Evolutionary conservation across 2,797 vertebrate genomes (phyloP), one percentile per base, ranked within the genome.

Genomic region (Echiichthys vipera): DNA sequence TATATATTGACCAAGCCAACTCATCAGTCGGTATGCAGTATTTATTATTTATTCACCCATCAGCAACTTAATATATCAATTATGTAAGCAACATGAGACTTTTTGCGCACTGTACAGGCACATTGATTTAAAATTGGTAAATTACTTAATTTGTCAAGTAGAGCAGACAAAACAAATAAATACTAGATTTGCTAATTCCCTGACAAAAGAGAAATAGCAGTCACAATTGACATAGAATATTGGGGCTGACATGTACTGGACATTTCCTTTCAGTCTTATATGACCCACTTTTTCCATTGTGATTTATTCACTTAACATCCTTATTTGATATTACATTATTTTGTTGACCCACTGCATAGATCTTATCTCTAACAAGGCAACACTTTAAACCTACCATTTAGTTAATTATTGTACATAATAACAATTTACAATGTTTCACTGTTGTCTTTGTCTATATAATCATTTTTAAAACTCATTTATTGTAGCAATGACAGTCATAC

Each of bases 381-480:
- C n/a, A 58, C 54, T 65, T 70, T 10, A 55, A 25, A 39, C 11
- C n/a, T 17, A 39, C 62, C 74, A 53, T 71, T 34, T 57, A 49
- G 77, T 73, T 67, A 73, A 80, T 81, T 37, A 74, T 66, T 81
- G 36, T 46, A 32, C 46, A 42, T 36, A 58, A 77, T 75, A 64
- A 67, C 63, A 78, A 24, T 72, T 30, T 15, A 61, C 45, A 59
- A 7, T 9, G 29, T 37, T 36, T 68, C 36, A 43, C n/a, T 68
- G 11, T 70, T 32, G 29, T 72, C 74, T 79, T 56, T 61, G 55
- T 73, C 40, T 51, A 20, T 74, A 55, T 64, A 83, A 81, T 85
- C 39, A 61, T 65, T 85, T 73, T 66, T 83, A 71, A 91, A 84
- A 87, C 54, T 66, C 9, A 71, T 77, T 30, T 68, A 81, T 87